phyloP scores from a whole-genome alignment of 2,797 vertebrate species.

The Coregonus suidteri region DNA sequence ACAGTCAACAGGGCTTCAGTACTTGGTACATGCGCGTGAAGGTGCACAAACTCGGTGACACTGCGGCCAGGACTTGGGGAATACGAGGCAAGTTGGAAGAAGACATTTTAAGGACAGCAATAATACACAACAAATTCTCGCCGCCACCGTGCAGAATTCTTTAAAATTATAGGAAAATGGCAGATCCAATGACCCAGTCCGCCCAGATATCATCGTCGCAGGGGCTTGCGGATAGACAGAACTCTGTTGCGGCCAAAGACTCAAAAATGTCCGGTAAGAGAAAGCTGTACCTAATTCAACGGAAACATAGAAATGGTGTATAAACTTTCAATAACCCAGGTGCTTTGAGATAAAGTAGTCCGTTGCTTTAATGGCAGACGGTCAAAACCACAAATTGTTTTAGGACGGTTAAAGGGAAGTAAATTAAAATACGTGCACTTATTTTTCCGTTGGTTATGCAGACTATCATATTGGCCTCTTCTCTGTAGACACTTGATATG shows the following conservation, averaged over 20 bases:
- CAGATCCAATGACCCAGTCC: slow-evolving; percentile 79
- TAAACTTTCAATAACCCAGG: neutral
- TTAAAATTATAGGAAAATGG: slow-evolving; percentile 66
- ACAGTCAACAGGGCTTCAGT: slow-evolving; percentile 27
- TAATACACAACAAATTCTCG: slow-evolving; percentile 14
- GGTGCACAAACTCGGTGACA: slow-evolving; percentile 41
- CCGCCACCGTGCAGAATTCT: slow-evolving; percentile 32
- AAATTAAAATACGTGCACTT: neutral
- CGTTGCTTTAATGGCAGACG: neutral
- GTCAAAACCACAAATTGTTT: neutral
- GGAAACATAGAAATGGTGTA: neutral
- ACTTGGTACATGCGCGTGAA: slow-evolving; percentile 25
- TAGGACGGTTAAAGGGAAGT: neutral
- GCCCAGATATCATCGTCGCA: slow-evolving; percentile 81
- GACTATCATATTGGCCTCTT: neutral
- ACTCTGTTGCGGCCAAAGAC: slow-evolving; percentile 72
- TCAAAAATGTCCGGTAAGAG: slow-evolving; percentile 79
- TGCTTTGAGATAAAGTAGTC: neutral
- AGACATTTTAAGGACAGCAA: neutral
- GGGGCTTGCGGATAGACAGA: slow-evolving; percentile 76
- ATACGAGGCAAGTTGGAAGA: slow-evolving; percentile 47
- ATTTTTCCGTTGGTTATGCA: neutral
- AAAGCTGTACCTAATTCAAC: neutral
- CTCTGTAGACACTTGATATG: neutral
- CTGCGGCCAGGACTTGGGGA: slow-evolving; percentile 47